phyloP scores from a whole-genome alignment of 2,113 vertebrate genomes.

The Oncorhynchus keta region DNA sequence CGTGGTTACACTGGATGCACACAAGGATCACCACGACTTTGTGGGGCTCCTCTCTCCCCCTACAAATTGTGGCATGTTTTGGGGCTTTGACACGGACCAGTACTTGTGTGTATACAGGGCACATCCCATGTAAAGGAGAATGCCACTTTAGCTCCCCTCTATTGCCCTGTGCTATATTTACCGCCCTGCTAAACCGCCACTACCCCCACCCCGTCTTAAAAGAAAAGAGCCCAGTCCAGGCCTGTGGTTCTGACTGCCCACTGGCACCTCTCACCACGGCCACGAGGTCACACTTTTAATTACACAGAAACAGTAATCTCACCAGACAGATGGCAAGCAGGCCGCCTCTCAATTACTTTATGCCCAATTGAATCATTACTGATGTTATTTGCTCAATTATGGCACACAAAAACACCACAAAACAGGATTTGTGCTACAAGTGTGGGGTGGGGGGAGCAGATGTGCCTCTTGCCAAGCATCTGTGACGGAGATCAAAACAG shows the following conservation, averaged over 20 bases:
- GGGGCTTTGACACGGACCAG: constrained; percentile 51
- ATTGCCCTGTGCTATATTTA: not conserved
- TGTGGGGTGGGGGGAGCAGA: constrained; percentile 48
- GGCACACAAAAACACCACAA: constrained; percentile 42
- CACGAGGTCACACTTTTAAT: constrained; percentile 77
- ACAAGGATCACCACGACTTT: constrained; percentile 76
- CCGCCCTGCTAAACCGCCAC: constrained; percentile 36
- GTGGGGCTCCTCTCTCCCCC: constrained; percentile 50
- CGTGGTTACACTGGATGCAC: constrained; percentile 73
- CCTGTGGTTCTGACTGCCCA: constrained; percentile 54
- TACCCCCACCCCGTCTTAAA: constrained; percentile 44
- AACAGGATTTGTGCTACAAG: constrained; percentile 49
- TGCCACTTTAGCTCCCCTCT: constrained; percentile 38
- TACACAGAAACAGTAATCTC: constrained; percentile 76
- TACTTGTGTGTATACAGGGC: constrained; percentile 54
- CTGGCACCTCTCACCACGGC: constrained; percentile 54
- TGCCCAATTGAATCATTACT: constrained; percentile 75
- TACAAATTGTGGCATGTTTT: constrained; percentile 64
- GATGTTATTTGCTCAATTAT: constrained; percentile 72
- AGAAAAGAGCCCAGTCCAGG: constrained; percentile 49
- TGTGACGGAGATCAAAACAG: constrained; percentile 68
- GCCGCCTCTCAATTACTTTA: constrained; percentile 67
- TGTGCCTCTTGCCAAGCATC: constrained; percentile 61
- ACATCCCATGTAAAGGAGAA: constrained; percentile 45
- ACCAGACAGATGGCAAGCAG: constrained; percentile 75